Base-by-base conservation (phyloP, 1,140 invertebrate species). In the Diabrotica virgifera region DNA sequence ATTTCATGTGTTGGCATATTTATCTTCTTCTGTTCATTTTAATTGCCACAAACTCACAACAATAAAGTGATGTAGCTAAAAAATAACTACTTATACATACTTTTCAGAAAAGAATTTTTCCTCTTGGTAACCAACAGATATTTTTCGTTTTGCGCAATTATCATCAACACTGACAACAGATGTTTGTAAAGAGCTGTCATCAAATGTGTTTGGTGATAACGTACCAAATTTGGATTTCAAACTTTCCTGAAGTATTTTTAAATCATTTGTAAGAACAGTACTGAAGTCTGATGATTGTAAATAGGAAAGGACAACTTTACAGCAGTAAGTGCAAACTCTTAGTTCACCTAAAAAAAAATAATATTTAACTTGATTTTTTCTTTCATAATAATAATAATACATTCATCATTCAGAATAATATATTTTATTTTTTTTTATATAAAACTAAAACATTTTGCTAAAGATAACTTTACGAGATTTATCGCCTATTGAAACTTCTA, bases 311-410 rank as follows among this genome's bases (percentile, higher is more conserved):
- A 97, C 94, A 7, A 97, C 89, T 79, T 94, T 94, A 61, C 93
- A 95, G 76, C 96, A 97, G 75, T 97, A 97, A 5, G 90, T 94
- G 79, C 95, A 98, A 0, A 96, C 94, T 59, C 95, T 84, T 5
- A 98, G 82, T 74, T 95, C 93, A 51, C 93, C 94, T 85, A 70
- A 2, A 81, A 76, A 8, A 9, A 60, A 46, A 46, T 55, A 9
- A 0, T 55, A 4, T 12, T 11, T 12, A 9, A 55, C 0, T 55
- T 11, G 14, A 55, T 55, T 4, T 55, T 55, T 12, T 9, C 8
- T 54, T 54, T 9, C 52, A 7, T n/a, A n/a, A n/a, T n/a, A n/a
- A n/a, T n/a, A n/a, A n/a, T n/a, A n/a, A n/a, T n/a, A n/a, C n/a
- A n/a, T 8, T 64, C 69, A 55, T 61, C n/a, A 52, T 6, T 61